A percentile compares a stretch with the other conserved stretches of the same genome.
Evolutionary conservation across 2,797 vertebrate species (phyloP).

Genomic region (Podargus strigoides): DNA sequence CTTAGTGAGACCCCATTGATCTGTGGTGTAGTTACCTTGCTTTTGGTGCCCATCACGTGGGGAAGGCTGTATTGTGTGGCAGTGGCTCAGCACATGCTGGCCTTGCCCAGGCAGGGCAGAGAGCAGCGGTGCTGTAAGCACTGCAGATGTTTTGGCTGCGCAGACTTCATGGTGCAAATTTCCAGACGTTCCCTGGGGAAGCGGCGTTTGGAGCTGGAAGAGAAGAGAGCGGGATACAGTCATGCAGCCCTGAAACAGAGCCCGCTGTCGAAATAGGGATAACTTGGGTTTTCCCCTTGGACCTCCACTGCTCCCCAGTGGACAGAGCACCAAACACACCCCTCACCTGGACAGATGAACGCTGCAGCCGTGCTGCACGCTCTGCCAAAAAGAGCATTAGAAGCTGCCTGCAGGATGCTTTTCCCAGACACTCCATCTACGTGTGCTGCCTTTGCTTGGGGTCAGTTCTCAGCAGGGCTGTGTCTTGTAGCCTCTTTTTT

Average conservation of each 20-base stretch:
- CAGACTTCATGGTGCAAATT: slow-evolving; percentile 68
- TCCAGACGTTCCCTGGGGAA: slow-evolving; percentile 65
- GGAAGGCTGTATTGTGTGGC: not conserved
- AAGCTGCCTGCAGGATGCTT: not conserved
- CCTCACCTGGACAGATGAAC: not conserved
- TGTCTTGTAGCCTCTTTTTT: not conserved
- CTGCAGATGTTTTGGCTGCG: slow-evolving; percentile 62
- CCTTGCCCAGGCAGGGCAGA: not conserved
- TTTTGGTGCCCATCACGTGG: rapidly evolving
- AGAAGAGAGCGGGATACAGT: not conserved
- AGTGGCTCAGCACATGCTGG: not conserved
- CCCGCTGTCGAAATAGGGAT: not conserved
- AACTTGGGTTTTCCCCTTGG: not conserved
- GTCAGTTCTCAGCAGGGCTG: not conserved
- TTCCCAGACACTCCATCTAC: not conserved
- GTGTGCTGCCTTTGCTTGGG: not conserved
- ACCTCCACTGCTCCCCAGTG: not conserved
- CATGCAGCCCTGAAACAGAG: not conserved
- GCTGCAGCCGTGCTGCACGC: rapidly evolving
- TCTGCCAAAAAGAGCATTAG: not conserved
- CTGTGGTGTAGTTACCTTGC: not conserved
- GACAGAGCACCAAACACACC: rapidly evolving
- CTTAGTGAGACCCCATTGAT: not conserved
- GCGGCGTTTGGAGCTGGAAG: not conserved
- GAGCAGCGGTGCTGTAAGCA: not conserved